phyloP scores from a whole-genome alignment of 2,797 vertebrate species.

The Chaenodraco wilsoni region DNA sequence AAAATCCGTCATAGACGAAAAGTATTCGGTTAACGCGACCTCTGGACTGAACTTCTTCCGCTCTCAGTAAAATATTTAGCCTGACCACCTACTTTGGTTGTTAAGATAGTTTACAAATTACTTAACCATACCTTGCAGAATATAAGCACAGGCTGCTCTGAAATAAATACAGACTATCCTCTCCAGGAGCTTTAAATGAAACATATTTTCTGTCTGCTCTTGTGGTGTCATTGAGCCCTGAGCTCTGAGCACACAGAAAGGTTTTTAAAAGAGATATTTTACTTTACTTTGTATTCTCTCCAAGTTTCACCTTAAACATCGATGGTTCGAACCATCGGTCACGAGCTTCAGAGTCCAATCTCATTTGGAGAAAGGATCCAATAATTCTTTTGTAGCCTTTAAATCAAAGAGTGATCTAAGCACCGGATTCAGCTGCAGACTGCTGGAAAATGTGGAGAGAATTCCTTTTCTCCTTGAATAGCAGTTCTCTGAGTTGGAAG shows the following conservation, averaged over 20 bases:
- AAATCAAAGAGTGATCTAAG: constrained; percentile 40
- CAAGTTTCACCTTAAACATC: constrained; percentile 35
- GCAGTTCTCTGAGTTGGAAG: constrained; percentile 21
- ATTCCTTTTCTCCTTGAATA: constrained; percentile 41
- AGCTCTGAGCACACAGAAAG: constrained; percentile 36
- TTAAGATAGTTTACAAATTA: constrained; percentile 49
- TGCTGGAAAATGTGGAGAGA: constrained; percentile 34
- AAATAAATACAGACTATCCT: constrained; percentile 49
- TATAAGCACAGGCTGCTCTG: constrained; percentile 36
- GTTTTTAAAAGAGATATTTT: constrained; percentile 21
- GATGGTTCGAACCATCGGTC: constrained; percentile 29
- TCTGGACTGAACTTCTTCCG: constrained; percentile 9
- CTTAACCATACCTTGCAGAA: constrained; percentile 41
- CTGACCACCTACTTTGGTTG: constrained; percentile 33
- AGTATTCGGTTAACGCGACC: too few relatives aligned
- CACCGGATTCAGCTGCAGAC: constrained; percentile 42
- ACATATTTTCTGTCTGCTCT: constrained; percentile 49
- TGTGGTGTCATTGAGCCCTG: constrained; percentile 49
- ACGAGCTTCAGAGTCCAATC: constrained; percentile 27
- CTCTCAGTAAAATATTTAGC: constrained; percentile 43
- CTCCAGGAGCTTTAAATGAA: constrained; percentile 40
- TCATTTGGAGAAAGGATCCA: constrained; percentile 11
- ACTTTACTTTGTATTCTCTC: constrained; percentile 24
- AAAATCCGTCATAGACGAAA: too few relatives aligned
- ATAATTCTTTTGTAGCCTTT: constrained; percentile 35